phyloP scores from a whole-genome alignment of 2,888 invertebrate genomes.

The Cylindroiulus punctatus region DNA sequence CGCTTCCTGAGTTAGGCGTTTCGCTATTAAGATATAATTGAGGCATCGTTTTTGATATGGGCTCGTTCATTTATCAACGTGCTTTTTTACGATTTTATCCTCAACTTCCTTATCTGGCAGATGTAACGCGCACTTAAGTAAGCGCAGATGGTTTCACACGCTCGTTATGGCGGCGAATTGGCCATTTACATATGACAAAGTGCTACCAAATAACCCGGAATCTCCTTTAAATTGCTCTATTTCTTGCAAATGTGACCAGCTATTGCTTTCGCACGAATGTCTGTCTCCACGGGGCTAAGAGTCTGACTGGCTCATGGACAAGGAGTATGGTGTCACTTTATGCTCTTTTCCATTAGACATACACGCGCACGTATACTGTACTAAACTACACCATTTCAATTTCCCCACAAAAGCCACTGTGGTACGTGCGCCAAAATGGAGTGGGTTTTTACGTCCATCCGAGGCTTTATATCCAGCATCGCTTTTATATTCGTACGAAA shows the following conservation, averaged over 20 bases:
- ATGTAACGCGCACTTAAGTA: slow-evolving; percentile 47
- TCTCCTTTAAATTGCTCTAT: slow-evolving; percentile 39
- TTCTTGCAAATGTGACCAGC: slow-evolving; percentile 39
- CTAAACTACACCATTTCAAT: slow-evolving; percentile 24
- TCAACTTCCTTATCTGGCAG: slow-evolving; percentile 47
- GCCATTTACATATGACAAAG: slow-evolving; percentile 48
- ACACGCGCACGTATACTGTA: not conserved
- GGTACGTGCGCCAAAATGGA: not conserved
- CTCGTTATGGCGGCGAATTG: slow-evolving; percentile 47
- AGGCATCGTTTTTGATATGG: not conserved
- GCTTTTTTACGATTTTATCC: slow-evolving; percentile 36
- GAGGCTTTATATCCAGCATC: not conserved
- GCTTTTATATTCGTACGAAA: not conserved
- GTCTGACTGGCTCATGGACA: not conserved
- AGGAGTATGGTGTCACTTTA: not conserved
- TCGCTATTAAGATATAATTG: not conserved
- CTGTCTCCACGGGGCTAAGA: not conserved
- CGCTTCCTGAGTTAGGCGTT: not conserved
- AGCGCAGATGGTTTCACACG: slow-evolving; percentile 48
- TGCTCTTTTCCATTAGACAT: slow-evolving; percentile 24
- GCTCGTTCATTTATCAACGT: not conserved
- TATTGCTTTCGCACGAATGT: slow-evolving; percentile 17
- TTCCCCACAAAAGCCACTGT: not conserved
- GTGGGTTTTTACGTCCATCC: not conserved
- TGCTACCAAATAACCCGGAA: slow-evolving; percentile 48